A percentile compares a stretch with the other conserved stretches of the same genome.
These are phyloP conservation scores for Epizoanthus fatuus DNA, from an alignment of 92 coral and sea anemone species.

Conservation along the genomic window DNA sequence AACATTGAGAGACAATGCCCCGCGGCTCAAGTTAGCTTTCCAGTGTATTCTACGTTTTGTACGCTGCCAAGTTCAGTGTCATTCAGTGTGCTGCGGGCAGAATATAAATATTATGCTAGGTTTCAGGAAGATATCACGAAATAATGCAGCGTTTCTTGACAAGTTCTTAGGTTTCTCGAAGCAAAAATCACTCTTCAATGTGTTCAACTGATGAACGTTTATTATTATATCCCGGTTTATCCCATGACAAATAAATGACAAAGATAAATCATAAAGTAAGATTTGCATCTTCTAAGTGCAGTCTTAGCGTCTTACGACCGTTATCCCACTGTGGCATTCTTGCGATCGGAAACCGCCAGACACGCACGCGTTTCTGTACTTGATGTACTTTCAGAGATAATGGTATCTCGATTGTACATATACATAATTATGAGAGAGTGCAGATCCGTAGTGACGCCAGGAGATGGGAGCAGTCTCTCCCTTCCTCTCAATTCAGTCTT, in stretches of 20 bases:
- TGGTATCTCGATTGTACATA: constrained; percentile 16
- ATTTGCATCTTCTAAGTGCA: too few species aligned
- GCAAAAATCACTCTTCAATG: too few species aligned
- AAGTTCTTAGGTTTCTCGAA: too few species aligned
- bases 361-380: background rate
- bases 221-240: too few species aligned
- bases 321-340: constrained; percentile 5
- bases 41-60: background rate
- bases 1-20: constrained; percentile 13
- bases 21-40: background rate
- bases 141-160: too few species aligned
- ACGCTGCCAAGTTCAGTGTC: constrained; percentile 16
- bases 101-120: background rate
- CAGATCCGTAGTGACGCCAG: constrained; percentile 13
- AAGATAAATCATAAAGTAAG: too few species aligned
- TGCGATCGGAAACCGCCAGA: background rate
- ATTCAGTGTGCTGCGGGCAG: background rate
- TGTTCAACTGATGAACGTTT: too few species aligned
- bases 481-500: background rate
- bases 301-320: constrained; percentile 1
- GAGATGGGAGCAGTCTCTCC: background rate
- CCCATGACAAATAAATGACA: too few species aligned
- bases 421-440: background rate
- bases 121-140: too few species aligned
- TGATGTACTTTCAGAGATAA: background rate